phyloP scores from a whole-genome alignment of 2,797 vertebrate genomes.

The Pyrocephalus nanus region DNA sequence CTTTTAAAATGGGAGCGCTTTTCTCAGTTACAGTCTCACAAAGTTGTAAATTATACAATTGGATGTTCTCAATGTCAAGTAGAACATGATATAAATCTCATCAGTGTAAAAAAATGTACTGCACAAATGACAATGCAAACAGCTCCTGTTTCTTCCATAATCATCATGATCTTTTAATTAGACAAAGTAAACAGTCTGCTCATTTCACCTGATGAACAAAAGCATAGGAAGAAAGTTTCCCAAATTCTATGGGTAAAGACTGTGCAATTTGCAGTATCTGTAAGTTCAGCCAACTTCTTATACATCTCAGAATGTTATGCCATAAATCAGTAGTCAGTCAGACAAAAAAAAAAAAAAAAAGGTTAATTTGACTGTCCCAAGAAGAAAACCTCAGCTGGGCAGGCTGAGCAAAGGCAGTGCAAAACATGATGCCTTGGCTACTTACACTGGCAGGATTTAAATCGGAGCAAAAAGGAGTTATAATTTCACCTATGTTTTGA shows the following conservation, averaged over 20 bases:
- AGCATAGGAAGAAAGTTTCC: not conserved
- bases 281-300: not conserved
- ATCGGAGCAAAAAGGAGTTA: not conserved
- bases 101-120: not conserved
- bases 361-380: not conserved
- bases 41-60: not conserved
- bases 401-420: not conserved
- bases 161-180: conserved; percentile 59
- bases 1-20: not conserved
- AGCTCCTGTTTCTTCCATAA: not conserved
- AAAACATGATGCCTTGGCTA: not conserved
- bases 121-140: conserved; percentile 10
- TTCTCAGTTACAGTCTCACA: not conserved
- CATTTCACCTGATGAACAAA: not conserved
- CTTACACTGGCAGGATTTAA: not conserved
- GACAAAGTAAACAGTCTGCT: not conserved
- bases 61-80: conserved; percentile 16
- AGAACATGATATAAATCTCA: not conserved
- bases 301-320: not conserved
- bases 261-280: not conserved
- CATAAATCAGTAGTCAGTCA: not conserved
- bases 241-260: not conserved
- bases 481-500: conserved; percentile 48
- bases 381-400: not conserved
- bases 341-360: not conserved